Percentiles rank a stretch among this genome's conserved stretches.
These are phyloP conservation scores for Tupaia chinensis DNA, from an alignment of 2,113 vertebrate genomes.

Conservation along the genomic window DNA sequence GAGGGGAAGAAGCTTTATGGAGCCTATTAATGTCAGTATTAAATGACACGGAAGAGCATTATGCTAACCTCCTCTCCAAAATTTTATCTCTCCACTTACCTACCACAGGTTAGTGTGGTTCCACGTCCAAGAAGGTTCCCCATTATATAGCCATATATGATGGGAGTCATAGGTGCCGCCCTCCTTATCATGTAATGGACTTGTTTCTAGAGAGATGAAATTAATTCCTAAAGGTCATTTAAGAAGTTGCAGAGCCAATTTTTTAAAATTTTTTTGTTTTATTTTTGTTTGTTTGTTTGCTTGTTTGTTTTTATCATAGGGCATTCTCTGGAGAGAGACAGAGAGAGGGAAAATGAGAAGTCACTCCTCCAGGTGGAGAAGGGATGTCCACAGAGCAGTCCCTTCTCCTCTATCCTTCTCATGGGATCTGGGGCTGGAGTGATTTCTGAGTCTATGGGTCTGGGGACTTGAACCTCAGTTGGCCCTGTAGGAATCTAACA, in stretches of 20 bases:
- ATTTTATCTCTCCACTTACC: not conserved
- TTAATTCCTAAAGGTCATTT: not conserved
- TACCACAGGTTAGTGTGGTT: not conserved
- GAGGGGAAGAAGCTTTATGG: conserved; percentile 52
- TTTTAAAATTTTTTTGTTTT: not conserved
- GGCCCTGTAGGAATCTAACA: too few species aligned
- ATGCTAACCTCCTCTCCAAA: not conserved
- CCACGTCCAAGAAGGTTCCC: not conserved
- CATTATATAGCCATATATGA: not conserved
- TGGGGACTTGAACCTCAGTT: too few species aligned
- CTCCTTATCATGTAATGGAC: not conserved
- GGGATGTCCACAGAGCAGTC: too few species aligned
- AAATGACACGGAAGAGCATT: conserved; percentile 15
- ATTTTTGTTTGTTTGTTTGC: too few species aligned
- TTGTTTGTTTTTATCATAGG: too few species aligned
- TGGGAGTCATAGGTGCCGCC: not conserved
- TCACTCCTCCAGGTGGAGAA: too few species aligned
- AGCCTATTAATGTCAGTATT: conserved; percentile 29
- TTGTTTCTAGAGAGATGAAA: conserved; percentile 6
- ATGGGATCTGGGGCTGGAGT: too few species aligned
- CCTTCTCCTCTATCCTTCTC: too few species aligned
- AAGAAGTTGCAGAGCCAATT: not conserved
- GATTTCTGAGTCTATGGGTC: too few species aligned
- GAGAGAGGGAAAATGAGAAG: too few species aligned
- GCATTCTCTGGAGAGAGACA: too few species aligned